Conservation (phyloP, 2,113 vertebrate genomes). For the Bungarus multicinctus region DNA sequence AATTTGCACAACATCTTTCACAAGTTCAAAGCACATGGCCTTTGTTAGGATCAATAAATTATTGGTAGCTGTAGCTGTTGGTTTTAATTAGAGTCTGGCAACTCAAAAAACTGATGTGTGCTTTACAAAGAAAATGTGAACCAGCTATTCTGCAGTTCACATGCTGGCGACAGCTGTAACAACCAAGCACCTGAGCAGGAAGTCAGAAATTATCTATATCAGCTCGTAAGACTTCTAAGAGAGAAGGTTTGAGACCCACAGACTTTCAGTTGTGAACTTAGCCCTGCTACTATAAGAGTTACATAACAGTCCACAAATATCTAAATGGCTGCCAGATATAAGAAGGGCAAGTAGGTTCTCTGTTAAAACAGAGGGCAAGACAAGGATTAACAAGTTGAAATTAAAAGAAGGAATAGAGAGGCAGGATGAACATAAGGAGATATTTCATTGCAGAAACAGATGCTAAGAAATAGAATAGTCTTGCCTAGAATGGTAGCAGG, state of each 20-base stretch:
- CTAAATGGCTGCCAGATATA: neutral
- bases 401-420: neutral
- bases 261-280: neutral
- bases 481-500: neutral
- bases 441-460: neutral
- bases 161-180: neutral
- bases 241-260: neutral
- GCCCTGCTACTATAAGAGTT: neutral
- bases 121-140: neutral
- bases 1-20: neutral
- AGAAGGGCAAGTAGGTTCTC: neutral
- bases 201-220: neutral
- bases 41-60: neutral
- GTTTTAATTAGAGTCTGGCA: conserved; percentile 18
- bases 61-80: neutral
- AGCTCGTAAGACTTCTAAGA: neutral
- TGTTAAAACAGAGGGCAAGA: neutral
- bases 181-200: neutral
- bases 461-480: neutral
- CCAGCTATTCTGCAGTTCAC: neutral
- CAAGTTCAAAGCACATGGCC: neutral
- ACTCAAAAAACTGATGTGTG: neutral
- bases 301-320: neutral
- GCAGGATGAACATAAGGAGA: neutral
- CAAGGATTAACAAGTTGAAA: neutral